Conservation (phyloP, 37 sponge, comb jelly and placozoan genomes). For the Beroe forskalii region DNA sequence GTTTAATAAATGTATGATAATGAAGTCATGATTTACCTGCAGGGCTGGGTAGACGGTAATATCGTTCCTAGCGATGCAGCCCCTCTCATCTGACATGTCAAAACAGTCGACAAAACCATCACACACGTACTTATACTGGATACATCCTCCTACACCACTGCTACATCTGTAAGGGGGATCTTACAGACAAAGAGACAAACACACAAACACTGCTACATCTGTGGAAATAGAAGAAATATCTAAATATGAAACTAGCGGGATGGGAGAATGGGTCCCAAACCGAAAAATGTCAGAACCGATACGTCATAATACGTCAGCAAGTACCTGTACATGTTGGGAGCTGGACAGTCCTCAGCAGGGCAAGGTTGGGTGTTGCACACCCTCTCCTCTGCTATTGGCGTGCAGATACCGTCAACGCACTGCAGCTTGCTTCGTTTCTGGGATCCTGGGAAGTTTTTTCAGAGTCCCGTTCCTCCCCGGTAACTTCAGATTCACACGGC, state of each 20-base stretch:
- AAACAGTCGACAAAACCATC: conserved; percentile 21
- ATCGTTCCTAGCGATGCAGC: neutral
- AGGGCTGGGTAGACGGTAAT: neutral
- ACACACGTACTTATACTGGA: neutral
- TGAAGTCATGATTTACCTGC: no score
- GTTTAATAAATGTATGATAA: no score
- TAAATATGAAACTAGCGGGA: no score
- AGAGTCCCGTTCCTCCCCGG: no score
- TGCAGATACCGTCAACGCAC: neutral
- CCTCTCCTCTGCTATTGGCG: neutral
- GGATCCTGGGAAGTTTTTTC: neutral
- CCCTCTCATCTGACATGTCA: conserved; percentile 27
- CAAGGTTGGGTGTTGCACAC: conserved; percentile 28
- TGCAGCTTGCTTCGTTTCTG: no score
- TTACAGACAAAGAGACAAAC: no score
- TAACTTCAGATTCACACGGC: neutral
- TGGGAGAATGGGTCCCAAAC: no score
- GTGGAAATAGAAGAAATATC: no score
- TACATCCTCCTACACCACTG: neutral
- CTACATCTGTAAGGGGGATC: neutral
- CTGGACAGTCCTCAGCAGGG: conserved; percentile 10
- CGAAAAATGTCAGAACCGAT: neutral
- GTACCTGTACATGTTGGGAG: conserved; percentile 16
- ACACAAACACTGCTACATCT: no score
- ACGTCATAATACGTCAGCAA: neutral